These are phyloP conservation scores for Falco novaeseelandiae DNA, from an alignment of 2,797 vertebrate species.

Conservation along the genomic window DNA sequence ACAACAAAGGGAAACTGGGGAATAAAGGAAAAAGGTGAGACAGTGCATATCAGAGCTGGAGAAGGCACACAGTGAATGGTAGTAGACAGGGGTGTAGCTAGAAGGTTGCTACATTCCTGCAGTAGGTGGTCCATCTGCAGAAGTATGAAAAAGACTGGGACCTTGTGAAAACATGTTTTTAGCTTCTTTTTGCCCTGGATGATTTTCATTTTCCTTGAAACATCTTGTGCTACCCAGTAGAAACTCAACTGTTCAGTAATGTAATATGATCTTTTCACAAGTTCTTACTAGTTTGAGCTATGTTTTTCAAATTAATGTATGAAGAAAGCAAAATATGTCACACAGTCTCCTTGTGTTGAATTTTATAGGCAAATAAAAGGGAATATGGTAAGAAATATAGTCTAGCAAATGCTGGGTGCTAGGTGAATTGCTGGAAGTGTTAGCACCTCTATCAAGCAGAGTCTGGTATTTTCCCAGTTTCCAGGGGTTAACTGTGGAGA, in stretches of 20 bases:
- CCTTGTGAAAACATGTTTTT: background rate
- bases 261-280: background rate
- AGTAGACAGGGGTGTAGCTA: background rate
- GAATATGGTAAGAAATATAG: background rate
- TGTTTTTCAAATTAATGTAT: background rate
- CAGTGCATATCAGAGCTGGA: background rate
- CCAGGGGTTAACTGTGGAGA: background rate
- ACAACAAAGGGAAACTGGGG: background rate
- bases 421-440: background rate
- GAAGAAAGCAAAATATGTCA: background rate
- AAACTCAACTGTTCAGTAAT: background rate
- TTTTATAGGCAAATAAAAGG: background rate
- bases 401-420: background rate
- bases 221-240: background rate
- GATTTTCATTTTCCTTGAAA: conserved; percentile 37
- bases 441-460: background rate
- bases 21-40: background rate
- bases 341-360: background rate
- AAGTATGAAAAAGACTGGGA: background rate
- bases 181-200: background rate
- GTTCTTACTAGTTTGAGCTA: background rate
- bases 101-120: background rate
- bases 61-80: background rate
- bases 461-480: background rate
- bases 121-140: background rate